These are phyloP conservation scores for Xestoiulus laeticollis DNA, from an alignment of 2,888 invertebrate genomes.

Conservation along the genomic window DNA sequence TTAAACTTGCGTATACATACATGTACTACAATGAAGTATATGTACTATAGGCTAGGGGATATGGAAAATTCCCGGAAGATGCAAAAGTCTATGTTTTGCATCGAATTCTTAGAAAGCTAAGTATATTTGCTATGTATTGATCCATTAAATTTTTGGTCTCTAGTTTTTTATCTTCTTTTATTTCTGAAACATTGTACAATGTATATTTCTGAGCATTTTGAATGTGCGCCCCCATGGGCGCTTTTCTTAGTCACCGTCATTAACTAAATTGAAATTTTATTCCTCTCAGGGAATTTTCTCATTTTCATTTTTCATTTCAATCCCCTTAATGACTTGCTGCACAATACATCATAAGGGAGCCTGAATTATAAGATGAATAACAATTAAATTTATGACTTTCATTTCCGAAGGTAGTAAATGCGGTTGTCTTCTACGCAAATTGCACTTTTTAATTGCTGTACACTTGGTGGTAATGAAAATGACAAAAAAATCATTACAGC, in stretches of 20 bases:
- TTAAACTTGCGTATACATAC: background rate
- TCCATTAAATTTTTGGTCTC: background rate
- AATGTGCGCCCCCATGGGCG: background rate
- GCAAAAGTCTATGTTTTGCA: background rate
- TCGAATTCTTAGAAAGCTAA: background rate
- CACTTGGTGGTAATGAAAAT: background rate
- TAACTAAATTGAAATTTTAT: slow-evolving; percentile 26
- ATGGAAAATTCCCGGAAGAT: background rate
- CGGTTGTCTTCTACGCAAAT: background rate
- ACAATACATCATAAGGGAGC: slow-evolving; percentile 3
- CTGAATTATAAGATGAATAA: background rate
- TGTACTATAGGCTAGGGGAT: too few species aligned
- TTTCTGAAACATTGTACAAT: slow-evolving; percentile 14
- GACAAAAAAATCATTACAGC: background rate
- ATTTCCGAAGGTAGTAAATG: background rate
- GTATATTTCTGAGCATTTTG: background rate
- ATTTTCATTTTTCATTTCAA: background rate
- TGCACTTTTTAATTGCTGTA: background rate
- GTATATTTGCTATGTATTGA: background rate
- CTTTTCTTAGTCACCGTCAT: slow-evolving; percentile 10
- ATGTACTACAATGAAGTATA: too few species aligned
- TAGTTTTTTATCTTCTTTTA: background rate
- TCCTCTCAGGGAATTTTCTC: background rate
- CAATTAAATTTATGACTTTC: background rate
- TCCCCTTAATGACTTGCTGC: background rate